Conservation (phyloP, 1,140 invertebrate species). For the Micrasema longulum region DNA sequence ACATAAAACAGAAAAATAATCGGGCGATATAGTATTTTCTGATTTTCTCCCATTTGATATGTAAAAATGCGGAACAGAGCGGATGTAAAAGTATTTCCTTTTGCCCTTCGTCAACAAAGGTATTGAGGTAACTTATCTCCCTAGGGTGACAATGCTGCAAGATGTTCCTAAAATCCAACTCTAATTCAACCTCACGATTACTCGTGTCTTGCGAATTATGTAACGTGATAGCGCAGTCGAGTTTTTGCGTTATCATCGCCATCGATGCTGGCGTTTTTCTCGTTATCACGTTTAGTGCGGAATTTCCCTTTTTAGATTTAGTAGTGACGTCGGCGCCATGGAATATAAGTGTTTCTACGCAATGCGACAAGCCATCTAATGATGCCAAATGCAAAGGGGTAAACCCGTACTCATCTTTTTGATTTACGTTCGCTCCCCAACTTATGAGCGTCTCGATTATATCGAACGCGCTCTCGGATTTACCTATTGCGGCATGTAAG, state of each 20-base stretch:
- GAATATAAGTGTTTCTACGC: constrained; percentile 84
- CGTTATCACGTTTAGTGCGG: constrained; percentile 83
- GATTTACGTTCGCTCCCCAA: constrained; percentile 86
- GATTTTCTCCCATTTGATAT: constrained; percentile 90
- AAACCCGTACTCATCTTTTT: constrained; percentile 89
- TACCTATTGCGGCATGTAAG: constrained; percentile 82
- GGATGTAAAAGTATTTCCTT: constrained; percentile 86
- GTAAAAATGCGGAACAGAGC: constrained; percentile 83
- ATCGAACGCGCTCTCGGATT: constrained; percentile 79
- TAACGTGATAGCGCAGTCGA: constrained; percentile 82
- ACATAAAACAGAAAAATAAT: constrained; percentile 82
- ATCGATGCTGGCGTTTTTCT: constrained; percentile 85
- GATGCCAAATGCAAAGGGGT: constrained; percentile 90
- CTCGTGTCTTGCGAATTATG: constrained; percentile 82
- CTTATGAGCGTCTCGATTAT: constrained; percentile 80
- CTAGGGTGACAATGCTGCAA: constrained; percentile 82
- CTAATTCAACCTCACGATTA: constrained; percentile 83
- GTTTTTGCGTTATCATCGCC: constrained; percentile 79
- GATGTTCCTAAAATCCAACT: constrained; percentile 83
- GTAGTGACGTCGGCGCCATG: constrained; percentile 88
- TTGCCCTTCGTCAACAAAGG: constrained; percentile 85
- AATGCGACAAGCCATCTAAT: constrained; percentile 84
- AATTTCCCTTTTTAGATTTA: constrained; percentile 84
- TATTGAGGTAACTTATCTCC: constrained; percentile 85
- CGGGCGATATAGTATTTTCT: constrained; percentile 87